Conservation (phyloP, 2,113 vertebrate species). For the Theropithecus gelada region DNA sequence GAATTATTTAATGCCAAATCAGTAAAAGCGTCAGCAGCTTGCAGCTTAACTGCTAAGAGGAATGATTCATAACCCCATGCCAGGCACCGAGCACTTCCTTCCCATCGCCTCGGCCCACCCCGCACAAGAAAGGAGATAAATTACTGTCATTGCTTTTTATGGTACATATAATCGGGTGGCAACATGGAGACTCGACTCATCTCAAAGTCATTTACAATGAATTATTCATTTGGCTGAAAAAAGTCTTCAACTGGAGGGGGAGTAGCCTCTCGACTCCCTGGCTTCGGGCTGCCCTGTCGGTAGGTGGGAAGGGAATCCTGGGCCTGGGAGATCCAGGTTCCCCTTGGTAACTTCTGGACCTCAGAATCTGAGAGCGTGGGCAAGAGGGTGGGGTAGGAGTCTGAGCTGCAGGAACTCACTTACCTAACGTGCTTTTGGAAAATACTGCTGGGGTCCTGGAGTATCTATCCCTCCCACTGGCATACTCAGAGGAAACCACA, state of each 20-base stretch:
- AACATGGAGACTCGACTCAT: constrained; percentile 71
- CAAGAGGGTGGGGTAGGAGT: rapidly evolving
- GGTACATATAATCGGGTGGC: constrained; percentile 82
- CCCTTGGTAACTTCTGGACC: not conserved
- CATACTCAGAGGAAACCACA: not conserved
- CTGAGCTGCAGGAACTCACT: not conserved
- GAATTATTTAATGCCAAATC: constrained; percentile 77
- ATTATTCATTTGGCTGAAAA: constrained; percentile 82
- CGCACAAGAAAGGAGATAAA: constrained; percentile 77
- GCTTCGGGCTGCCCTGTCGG: constrained; percentile 21
- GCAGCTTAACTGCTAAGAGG: constrained; percentile 65
- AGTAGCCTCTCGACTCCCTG: not conserved
- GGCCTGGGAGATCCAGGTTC: not conserved
- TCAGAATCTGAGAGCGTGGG: not conserved
- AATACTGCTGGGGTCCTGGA: not conserved
- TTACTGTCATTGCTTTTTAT: constrained; percentile 83
- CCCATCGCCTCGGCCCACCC: constrained; percentile 65
- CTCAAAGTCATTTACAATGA: constrained; percentile 81
- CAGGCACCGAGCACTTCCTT: constrained; percentile 74
- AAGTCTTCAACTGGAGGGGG: constrained; percentile 54
- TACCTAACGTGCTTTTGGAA: not conserved
- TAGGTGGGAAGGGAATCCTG: not conserved
- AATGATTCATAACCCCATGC: constrained; percentile 77
- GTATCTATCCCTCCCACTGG: not conserved
- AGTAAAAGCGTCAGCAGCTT: constrained; percentile 63